phyloP scores from a whole-genome alignment of 2,888 invertebrate genomes.

The Phortica okadai region DNA sequence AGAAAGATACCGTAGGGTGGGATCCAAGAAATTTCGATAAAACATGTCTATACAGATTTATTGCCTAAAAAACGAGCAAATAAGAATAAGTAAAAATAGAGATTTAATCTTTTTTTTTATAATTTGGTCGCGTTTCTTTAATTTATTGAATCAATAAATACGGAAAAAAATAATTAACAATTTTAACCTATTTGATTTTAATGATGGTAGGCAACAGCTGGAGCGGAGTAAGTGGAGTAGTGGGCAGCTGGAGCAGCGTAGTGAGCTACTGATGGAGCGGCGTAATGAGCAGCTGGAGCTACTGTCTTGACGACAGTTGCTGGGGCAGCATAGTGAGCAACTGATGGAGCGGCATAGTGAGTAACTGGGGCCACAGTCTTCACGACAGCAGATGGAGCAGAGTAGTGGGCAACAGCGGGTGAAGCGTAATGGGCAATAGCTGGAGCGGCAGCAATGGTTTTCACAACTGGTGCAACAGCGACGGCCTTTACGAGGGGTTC shows the following conservation, averaged over 20 bases:
- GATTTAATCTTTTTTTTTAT: neutral
- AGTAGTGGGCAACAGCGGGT: conserved; percentile 42
- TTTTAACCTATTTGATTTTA: conserved; percentile 44
- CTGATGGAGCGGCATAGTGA: neutral
- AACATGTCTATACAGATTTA: too few relatives aligned
- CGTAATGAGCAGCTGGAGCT: conserved; percentile 41
- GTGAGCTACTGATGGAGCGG: neutral
- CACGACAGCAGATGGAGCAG: conserved; percentile 39
- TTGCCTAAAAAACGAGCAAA: too few relatives aligned
- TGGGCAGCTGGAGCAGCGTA: conserved; percentile 47
- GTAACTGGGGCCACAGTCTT: conserved; percentile 52
- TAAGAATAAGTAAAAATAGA: too few relatives aligned
- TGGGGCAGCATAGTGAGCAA: too few relatives aligned
- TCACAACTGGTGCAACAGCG: conserved; percentile 45
- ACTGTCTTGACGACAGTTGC: too few relatives aligned
- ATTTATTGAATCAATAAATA: conserved; percentile 67
- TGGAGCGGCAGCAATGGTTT: conserved; percentile 55
- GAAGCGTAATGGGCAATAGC: conserved; percentile 42
- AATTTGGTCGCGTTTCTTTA: conserved; percentile 42
- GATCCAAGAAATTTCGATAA: too few relatives aligned
- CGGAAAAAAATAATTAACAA: conserved; percentile 59
- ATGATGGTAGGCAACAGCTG: conserved; percentile 61
- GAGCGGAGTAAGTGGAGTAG: conserved; percentile 48
- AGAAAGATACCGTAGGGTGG: too few relatives aligned
- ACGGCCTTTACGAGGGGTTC: conserved; percentile 56